phyloP scores from a whole-genome alignment of 1,140 invertebrate genomes.

The Gryllus bimaculatus region DNA sequence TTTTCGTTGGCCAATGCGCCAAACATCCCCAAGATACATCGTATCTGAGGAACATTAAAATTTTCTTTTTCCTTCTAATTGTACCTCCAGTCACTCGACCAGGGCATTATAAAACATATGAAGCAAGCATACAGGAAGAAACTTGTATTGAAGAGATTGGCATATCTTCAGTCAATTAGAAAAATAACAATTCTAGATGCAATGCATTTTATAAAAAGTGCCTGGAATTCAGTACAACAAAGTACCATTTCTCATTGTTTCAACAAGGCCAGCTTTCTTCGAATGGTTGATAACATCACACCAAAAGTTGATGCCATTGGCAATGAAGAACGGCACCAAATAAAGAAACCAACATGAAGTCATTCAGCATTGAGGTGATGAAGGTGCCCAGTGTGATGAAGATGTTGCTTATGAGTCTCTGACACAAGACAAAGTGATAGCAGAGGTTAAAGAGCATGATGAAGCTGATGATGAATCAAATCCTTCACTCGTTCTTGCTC shows the following conservation, averaged over 20 bases:
- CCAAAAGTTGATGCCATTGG: not conserved
- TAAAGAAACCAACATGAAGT: not conserved
- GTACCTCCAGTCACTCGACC: too few relatives aligned
- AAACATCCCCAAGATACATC: not conserved
- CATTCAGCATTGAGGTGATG: not conserved
- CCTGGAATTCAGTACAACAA: not conserved
- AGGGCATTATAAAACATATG: too few relatives aligned
- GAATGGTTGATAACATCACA: not conserved
- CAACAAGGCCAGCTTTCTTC: not conserved
- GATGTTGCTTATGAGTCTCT: not conserved
- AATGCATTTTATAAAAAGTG: not conserved
- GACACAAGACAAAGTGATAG: not conserved
- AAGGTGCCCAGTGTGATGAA: not conserved
- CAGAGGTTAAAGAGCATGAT: not conserved
- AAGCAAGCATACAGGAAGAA: too few relatives aligned
- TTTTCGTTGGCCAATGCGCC: not conserved
- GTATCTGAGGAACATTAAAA: not conserved
- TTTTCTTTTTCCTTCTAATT: not conserved
- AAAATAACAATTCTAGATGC: constrained; percentile 6
- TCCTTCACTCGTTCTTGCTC: not conserved
- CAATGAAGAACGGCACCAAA: not conserved
- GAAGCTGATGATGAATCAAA: not conserved
- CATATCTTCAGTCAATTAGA: not conserved
- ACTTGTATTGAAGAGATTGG: not conserved
- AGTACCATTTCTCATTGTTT: not conserved